Conservation (phyloP, 2,888 invertebrate species). For the Panopea generosa region DNA sequence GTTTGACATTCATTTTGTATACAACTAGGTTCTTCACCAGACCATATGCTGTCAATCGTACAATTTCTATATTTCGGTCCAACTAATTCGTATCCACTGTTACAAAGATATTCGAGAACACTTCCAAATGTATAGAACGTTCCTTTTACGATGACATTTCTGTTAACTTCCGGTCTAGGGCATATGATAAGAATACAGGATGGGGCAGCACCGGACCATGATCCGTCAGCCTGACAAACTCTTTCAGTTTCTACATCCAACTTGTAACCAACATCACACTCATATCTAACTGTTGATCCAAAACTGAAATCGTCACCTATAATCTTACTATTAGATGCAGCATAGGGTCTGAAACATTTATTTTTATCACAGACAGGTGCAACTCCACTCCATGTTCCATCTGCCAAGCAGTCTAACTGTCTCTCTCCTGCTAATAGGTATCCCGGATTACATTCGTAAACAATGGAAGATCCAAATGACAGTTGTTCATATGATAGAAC, state of each 20-base stretch:
- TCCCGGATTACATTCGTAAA: constrained; percentile 72
- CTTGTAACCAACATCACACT: constrained; percentile 71
- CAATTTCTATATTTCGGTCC: constrained; percentile 76
- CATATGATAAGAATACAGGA: constrained; percentile 69
- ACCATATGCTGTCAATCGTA: constrained; percentile 78
- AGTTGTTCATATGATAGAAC: constrained; percentile 39
- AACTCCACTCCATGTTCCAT: constrained; percentile 72
- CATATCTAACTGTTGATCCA: constrained; percentile 62
- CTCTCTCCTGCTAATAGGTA: constrained; percentile 71
- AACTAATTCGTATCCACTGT: constrained; percentile 67
- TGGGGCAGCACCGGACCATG: constrained; percentile 68
- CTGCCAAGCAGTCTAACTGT: constrained; percentile 70
- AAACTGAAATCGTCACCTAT: constrained; percentile 53
- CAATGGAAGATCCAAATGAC: constrained; percentile 45
- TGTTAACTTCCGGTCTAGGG: constrained; percentile 44
- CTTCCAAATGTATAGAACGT: constrained; percentile 46
- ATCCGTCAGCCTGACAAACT: constrained; percentile 66
- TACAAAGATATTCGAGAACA: constrained; percentile 63
- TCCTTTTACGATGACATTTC: constrained; percentile 41
- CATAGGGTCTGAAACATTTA: constrained; percentile 50
- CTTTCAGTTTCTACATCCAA: constrained; percentile 63
- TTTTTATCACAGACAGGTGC: constrained; percentile 53
- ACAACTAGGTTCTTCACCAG: constrained; percentile 77
- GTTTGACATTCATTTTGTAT: constrained; percentile 67
- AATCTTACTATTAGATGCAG: constrained; percentile 53